Evolutionary conservation across 2,888 invertebrate species (phyloP), one percentile per base, ranked within the genome.

Genomic region (Falcaria lacertinaria): DNA sequence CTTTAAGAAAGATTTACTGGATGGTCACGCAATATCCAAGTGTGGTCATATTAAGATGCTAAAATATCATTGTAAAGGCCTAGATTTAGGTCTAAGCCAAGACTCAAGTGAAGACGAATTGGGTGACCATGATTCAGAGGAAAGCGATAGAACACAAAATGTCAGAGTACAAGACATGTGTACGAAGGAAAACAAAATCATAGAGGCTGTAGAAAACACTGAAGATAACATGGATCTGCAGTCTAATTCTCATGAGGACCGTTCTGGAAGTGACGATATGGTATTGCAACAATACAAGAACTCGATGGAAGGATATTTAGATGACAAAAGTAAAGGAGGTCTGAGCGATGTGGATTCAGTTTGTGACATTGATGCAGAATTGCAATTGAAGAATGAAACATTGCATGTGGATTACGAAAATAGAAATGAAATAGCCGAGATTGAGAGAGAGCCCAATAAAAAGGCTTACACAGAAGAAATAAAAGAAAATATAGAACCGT

Each of bases 1-100:
- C 54, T 74, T 94, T 8, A 90, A 89, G 50, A 74, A 80, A 13
- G 81, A 90, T 52, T 74, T 94, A 6, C 54, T 92, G 16, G 64
- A 76, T 7, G 71, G 75, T 34, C 79, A 86, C 47, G 84, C 80
- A 2, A 58, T 74, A 34, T 38, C 47, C 2, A 90, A 91, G 60
- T 66, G 81, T 0, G 67, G 89, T 11, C 92, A 92, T 59, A 62
- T 93, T 15, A 33, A 60, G 0, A 74, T 75, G 33, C 64, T 94
- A 36, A 69, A 84, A 44, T 66, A 83, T 38, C 64, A 92, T 8
- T 91, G 91, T 48, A 56, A 63, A 45, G 65, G 69, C 2, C 77
- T 72, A 4, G 70, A 63, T 0, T 64, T 86, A 1, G 50, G 51
- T n/a, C 16, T 37, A 2, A 47, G 16, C 1, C 6, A n/a, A n/a